Percentiles rank a stretch among this genome's conserved stretches.
Conservation (phyloP, 2,797 vertebrate genomes). For the Trematomus bernacchii region DNA sequence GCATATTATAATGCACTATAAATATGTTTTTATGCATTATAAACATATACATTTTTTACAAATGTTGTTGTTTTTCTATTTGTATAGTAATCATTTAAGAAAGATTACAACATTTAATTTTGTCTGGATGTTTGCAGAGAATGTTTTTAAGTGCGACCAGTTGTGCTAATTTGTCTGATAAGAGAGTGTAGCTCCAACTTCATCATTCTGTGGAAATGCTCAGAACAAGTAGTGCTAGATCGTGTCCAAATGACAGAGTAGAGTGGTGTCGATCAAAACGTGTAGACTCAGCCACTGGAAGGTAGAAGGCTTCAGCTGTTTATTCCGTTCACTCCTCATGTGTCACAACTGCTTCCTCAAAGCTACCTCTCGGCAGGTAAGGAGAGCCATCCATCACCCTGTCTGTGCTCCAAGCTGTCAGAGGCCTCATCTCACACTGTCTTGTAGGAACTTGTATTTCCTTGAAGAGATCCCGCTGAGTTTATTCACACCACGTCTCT, state of each 20-base stretch:
- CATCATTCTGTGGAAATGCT: constrained; percentile 15
- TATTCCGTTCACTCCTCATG: constrained; percentile 55
- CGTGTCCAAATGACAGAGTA: constrained; percentile 8
- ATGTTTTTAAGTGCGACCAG: constrained; percentile 45
- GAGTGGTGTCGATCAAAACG: constrained; percentile 21
- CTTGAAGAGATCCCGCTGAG: constrained; percentile 70
- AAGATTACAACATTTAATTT: constrained; percentile 12
- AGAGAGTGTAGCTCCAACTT: constrained; percentile 4
- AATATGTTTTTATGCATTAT: too few relatives aligned
- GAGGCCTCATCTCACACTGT: constrained; percentile 68
- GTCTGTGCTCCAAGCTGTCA: constrained; percentile 76
- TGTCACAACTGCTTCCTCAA: constrained; percentile 75
- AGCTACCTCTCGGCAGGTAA: constrained; percentile 60
- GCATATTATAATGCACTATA: too few relatives aligned
- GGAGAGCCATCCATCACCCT: constrained; percentile 72
- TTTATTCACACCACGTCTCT: constrained; percentile 66
- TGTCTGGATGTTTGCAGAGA: constrained; percentile 22
- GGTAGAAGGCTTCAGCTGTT: constrained; percentile 58
- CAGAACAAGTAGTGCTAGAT: constrained; percentile 30
- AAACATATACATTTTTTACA: too few relatives aligned
- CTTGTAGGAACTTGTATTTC: constrained; percentile 82
- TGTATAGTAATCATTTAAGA: not conserved
- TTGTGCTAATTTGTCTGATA: constrained; percentile 30
- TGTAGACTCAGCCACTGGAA: constrained; percentile 4
- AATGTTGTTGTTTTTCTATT: not conserved